Conservation (phyloP, 1,140 invertebrate species). For the Zaprionus capensis region DNA sequence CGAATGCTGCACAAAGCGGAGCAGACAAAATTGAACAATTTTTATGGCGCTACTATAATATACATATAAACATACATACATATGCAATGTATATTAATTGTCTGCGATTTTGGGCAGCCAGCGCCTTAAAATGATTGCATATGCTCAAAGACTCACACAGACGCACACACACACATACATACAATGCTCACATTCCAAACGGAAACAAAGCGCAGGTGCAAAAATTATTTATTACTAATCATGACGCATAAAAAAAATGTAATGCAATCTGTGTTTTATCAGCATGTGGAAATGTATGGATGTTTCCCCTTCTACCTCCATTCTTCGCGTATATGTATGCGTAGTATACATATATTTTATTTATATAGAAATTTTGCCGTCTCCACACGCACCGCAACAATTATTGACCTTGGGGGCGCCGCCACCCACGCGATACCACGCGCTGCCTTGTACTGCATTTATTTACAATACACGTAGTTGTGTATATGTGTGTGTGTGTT, state of each 20-base stretch:
- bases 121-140: conserved; percentile 31
- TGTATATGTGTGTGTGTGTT: conserved; percentile 3
- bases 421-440: conserved; percentile 39
- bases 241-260: conserved; percentile 59
- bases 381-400: conserved; percentile 27
- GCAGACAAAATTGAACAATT: conserved; percentile 37
- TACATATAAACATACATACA: not conserved
- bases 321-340: not conserved
- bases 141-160: conserved; percentile 3
- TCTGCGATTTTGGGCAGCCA: conserved; percentile 26
- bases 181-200: conserved; percentile 49
- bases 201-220: conserved; percentile 74
- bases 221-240: conserved; percentile 45
- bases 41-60: conserved; percentile 25
- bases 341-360: not conserved
- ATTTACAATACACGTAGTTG: conserved; percentile 14
- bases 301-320: not conserved
- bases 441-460: conserved; percentile 39
- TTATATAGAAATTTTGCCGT: conserved; percentile 21
- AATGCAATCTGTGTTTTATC: conserved; percentile 66
- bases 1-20: conserved; percentile 28
- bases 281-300: not conserved
- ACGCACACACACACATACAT: conserved; percentile 26
- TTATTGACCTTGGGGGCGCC: conserved; percentile 36
- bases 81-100: conserved; percentile 22